phyloP scores from a whole-genome alignment of 37 sponge, comb jelly and placozoan genomes.

The Hexactinellida sp. region DNA sequence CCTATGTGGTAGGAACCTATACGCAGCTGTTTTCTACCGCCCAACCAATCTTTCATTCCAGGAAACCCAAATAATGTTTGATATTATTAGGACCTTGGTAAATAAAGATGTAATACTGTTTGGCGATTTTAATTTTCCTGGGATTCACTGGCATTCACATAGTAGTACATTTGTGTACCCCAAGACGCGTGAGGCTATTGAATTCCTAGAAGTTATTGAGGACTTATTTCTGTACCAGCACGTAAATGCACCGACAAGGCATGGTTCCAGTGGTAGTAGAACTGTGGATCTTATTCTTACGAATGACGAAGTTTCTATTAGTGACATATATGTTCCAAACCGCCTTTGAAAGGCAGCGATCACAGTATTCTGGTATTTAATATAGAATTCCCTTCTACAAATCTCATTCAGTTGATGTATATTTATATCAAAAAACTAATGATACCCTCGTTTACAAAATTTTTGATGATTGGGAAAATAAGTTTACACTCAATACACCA shows the following conservation, averaged over 20 bases:
- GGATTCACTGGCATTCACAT: neutral
- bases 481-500: neutral
- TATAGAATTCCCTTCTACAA: neutral
- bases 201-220: neutral
- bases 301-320: neutral
- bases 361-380: neutral
- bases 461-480: neutral
- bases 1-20: neutral
- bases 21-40: neutral
- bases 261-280: neutral
- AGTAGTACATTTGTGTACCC: too few relatives aligned
- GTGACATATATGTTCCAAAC: neutral
- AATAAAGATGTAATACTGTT: neutral
- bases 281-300: neutral
- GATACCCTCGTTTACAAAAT: neutral
- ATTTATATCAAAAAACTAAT: neutral
- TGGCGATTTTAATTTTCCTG: neutral
- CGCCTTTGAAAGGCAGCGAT: neutral
- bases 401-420: neutral
- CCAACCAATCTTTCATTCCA: neutral
- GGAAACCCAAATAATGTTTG: neutral
- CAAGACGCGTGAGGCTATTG: neutral
- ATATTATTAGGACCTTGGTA: neutral
- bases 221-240: neutral
- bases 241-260: neutral